Evolutionary conservation across 2,888 invertebrate genomes (phyloP), one percentile per base, ranked within the genome.

Genomic region (Platycnemis pennipes): DNA sequence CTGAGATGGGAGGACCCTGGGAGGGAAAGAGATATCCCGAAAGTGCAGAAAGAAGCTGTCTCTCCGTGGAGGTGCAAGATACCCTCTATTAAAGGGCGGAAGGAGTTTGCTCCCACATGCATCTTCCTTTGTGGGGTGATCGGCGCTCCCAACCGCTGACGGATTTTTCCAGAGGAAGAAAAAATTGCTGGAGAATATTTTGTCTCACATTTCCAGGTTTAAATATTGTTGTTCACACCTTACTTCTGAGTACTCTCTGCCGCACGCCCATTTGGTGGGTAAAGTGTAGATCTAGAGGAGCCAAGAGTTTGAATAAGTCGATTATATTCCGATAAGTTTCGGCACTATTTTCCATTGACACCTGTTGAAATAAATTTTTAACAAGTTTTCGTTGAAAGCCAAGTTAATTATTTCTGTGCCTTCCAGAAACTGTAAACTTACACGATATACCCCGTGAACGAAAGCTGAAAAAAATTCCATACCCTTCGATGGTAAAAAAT

Each of bases 11-110:
- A n/a, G n/a, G n/a, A n/a, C n/a, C n/a, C n/a, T 45, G 44, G 44
- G 42, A 87, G 87, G 87, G 45, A 45, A 88, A 88, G 87, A 87
- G 44, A 44, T 16, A 49, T 49, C 11, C 13, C 49, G 49, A n/a
- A n/a, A 3, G 49, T 49, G 49, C 49, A 49, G 19, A 49, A 49
- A 49, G 49, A 49, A 19, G 49, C 69, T n/a, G 19, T 5, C 77
- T 37, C 77, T 77, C 77, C 77, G 37, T 77, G 77, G 77, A 77
- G 37, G 77, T 77, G 77, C 77, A 77, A 77, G 37, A 37, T 77
- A 77, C 77, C 77, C 77, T 77, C n/a, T n/a, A n/a, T 77, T 77
- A 26, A 77, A 77, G 37, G 31, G 31, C 37, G 37, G 77, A 77
- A 37, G 77, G 77, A 8, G 77, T 4, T 31, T 77, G 77, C 37